A percentile compares a stretch with the other conserved stretches of the same genome.
These are phyloP conservation scores for Albula glossodonta DNA, from an alignment of 2,113 vertebrate genomes.

Conservation along the genomic window DNA sequence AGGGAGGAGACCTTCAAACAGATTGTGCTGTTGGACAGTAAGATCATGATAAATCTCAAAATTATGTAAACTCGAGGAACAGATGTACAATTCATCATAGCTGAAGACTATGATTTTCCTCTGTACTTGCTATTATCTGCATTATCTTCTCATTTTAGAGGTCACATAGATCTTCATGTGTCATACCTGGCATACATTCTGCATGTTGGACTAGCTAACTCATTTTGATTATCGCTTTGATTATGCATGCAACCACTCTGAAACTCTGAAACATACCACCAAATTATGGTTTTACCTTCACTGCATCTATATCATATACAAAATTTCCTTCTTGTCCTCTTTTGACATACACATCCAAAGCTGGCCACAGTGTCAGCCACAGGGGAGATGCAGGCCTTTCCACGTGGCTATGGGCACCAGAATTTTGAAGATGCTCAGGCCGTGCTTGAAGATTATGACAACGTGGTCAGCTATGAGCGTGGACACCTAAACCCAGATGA, in stretches of 20 bases:
- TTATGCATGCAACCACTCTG: neutral
- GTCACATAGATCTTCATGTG: too few relatives aligned
- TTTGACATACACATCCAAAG: slow-evolving; percentile 35
- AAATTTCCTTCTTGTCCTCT: too few relatives aligned
- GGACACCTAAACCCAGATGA: slow-evolving; percentile 74
- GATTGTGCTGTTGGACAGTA: too few relatives aligned
- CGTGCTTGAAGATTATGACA: slow-evolving; percentile 61
- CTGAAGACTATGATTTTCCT: too few relatives aligned
- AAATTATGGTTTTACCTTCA: slow-evolving; percentile 1
- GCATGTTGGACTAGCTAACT: neutral
- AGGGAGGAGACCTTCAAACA: too few relatives aligned
- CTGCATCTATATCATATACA: too few relatives aligned
- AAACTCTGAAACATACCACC: neutral
- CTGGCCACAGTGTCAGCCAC: slow-evolving; percentile 51
- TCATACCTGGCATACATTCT: neutral
- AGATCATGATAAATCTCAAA: too few relatives aligned
- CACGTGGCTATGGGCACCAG: slow-evolving; percentile 6
- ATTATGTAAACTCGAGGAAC: too few relatives aligned
- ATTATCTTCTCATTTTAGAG: too few relatives aligned
- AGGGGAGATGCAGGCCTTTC: slow-evolving; percentile 65
- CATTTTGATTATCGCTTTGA: neutral
- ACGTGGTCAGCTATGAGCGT: slow-evolving; percentile 57
- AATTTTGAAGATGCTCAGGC: slow-evolving; percentile 59
- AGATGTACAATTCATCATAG: too few relatives aligned
- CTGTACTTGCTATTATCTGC: too few relatives aligned